Evolutionary conservation across 2,888 invertebrate genomes (phyloP).

Genomic region (Tuta absoluta): DNA sequence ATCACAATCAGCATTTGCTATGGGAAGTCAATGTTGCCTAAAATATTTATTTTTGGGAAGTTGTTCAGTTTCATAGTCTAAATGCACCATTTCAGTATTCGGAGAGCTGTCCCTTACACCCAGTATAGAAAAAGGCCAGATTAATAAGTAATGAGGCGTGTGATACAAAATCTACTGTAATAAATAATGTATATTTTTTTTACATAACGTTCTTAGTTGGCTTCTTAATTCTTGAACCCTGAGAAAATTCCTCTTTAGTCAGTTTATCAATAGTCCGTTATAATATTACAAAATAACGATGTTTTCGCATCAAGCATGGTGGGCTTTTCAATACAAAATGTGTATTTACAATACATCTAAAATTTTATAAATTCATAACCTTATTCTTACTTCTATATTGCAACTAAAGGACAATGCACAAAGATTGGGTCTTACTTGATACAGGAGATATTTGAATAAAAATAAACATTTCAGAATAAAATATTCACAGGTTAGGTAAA

Average conservation of each 20-base stretch:
- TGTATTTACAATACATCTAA: slow-evolving; percentile 56
- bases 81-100: no score
- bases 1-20: no score
- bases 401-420: slow-evolving; percentile 37
- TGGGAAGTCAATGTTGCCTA: no score
- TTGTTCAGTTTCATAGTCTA: no score
- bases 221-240: background rate
- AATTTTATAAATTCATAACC: slow-evolving; percentile 29
- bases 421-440: background rate
- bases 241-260: slow-evolving; percentile 3
- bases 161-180: no score
- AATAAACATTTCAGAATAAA: background rate
- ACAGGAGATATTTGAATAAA: background rate
- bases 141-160: no score
- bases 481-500: no score
- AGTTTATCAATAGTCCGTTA: background rate
- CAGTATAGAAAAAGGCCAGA: no score
- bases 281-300: slow-evolving; percentile 38
- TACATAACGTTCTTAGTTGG: no score
- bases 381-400: slow-evolving; percentile 43
- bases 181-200: no score
- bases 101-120: no score
- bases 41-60: no score
- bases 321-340: slow-evolving; percentile 53
- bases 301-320: slow-evolving; percentile 55